A percentile compares a stretch with the other conserved stretches of the same genome.
Conservation (phyloP, 1,140 invertebrate species). For the Drosophila ficusphila region DNA sequence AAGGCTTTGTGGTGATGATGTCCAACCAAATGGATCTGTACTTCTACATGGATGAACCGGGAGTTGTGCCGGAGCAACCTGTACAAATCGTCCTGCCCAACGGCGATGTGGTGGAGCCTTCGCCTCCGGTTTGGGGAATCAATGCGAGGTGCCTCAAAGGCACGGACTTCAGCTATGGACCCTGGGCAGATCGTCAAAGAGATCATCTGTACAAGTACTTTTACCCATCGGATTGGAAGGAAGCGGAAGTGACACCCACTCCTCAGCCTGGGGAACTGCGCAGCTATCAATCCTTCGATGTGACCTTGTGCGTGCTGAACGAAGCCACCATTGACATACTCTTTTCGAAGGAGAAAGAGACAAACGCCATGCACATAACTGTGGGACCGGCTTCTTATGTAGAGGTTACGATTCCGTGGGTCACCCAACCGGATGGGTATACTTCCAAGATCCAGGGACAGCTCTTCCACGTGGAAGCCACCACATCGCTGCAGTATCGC, state of each 20-base stretch:
- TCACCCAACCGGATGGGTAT: conserved; percentile 93
- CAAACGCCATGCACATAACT: conserved; percentile 97
- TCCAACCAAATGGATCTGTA: conserved; percentile 97
- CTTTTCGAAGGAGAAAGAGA: conserved; percentile 98
- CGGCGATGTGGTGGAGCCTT: conserved; percentile 95
- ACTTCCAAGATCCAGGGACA: conserved; percentile 96
- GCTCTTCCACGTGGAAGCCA: conserved; percentile 95
- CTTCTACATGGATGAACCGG: conserved; percentile 98
- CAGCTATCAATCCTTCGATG: conserved; percentile 95
- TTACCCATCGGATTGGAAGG: conserved; percentile 95
- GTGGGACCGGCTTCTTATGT: conserved; percentile 96
- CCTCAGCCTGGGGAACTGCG: conserved; percentile 94
- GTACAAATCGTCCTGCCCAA: conserved; percentile 95
- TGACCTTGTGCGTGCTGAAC: conserved; percentile 94
- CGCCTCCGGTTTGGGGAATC: conserved; percentile 96
- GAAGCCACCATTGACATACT: conserved; percentile 97
- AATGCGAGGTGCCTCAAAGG: conserved; percentile 98
- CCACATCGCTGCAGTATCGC: conserved; percentile 96
- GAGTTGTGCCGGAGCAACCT: conserved; percentile 94
- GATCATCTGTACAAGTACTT: conserved; percentile 98
- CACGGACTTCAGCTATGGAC: conserved; percentile 98
- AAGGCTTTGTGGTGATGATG: conserved; percentile 98
- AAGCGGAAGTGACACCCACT: conserved; percentile 89
- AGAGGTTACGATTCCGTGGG: conserved; percentile 97
- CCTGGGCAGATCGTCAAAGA: conserved; percentile 98